These are phyloP conservation scores for Onychomys arenicola DNA, from an alignment of 2,797 vertebrate species.

Conservation along the genomic window DNA sequence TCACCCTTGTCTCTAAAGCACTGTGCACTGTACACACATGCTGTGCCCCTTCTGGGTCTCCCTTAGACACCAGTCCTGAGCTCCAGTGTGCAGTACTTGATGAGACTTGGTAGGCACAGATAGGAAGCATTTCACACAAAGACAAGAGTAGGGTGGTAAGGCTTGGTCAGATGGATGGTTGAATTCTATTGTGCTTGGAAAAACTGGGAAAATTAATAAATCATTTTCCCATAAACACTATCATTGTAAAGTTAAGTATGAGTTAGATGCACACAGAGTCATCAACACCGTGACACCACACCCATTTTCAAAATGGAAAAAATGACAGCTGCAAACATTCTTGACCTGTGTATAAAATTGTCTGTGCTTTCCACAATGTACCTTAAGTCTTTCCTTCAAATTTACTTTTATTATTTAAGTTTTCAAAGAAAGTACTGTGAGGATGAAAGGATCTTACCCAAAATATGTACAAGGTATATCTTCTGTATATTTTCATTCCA, in stretches of 20 bases:
- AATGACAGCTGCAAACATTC: not conserved
- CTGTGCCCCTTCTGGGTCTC: not conserved
- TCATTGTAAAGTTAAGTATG: not conserved
- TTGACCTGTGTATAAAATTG: not conserved
- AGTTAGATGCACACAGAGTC: not conserved
- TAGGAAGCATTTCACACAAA: not conserved
- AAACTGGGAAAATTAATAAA: not conserved
- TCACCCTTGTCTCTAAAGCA: not conserved
- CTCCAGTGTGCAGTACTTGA: not conserved
- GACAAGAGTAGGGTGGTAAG: not conserved
- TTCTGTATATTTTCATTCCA: not conserved
- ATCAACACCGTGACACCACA: fast-evolving
- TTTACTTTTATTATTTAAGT: not conserved
- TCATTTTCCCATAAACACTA: not conserved
- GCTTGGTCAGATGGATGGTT: not conserved
- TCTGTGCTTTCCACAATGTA: not conserved
- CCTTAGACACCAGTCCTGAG: not conserved
- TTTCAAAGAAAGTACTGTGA: not conserved
- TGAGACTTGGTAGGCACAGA: not conserved
- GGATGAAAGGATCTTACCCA: not conserved
- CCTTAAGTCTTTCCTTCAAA: not conserved
- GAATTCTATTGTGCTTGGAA: not conserved
- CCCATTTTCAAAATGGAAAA: not conserved
- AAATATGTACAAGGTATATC: not conserved
- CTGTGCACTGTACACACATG: not conserved